Evolutionary conservation across 2,888 invertebrate species (phyloP).

Genomic region (Clepsis dumicolana): DNA sequence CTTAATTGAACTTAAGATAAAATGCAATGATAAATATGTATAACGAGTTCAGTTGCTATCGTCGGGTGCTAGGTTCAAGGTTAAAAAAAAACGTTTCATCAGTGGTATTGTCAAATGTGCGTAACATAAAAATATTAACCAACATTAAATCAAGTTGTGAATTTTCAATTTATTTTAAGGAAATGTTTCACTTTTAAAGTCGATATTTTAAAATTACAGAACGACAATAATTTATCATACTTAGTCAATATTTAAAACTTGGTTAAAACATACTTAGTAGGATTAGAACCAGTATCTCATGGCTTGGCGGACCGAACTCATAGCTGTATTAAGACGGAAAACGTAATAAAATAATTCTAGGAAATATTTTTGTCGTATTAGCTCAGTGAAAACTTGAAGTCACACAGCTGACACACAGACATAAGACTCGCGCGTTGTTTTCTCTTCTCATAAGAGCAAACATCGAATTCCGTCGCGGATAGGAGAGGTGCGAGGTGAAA

Average conservation of each 20-base stretch:
- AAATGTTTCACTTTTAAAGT: not conserved
- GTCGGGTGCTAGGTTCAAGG: constrained; percentile 31
- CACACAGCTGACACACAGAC: not conserved
- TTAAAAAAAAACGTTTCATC: constrained; percentile 16
- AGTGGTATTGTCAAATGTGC: constrained; percentile 6
- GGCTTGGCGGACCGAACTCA: not conserved
- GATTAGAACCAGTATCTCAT: not conserved
- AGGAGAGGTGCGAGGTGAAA: constrained; percentile 33
- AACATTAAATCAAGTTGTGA: not conserved
- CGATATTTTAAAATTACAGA: not conserved
- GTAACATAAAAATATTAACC: not conserved
- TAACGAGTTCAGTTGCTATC: constrained; percentile 24
- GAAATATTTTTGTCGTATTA: not conserved
- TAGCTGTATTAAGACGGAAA: not conserved
- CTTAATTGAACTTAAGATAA: constrained; percentile 4
- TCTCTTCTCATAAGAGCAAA: constrained; percentile 15
- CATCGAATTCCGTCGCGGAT: constrained; percentile 18
- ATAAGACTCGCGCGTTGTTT: not conserved
- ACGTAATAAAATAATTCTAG: not conserved
- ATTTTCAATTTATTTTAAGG: not conserved
- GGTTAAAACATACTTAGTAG: not conserved
- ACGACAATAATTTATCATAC: not conserved
- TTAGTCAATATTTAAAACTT: not conserved
- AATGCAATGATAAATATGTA: too few relatives aligned
- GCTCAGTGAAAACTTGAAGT: not conserved